These are phyloP conservation scores for Parascotia fuliginaria DNA, from an alignment of 2,888 invertebrate genomes.

Conservation along the genomic window DNA sequence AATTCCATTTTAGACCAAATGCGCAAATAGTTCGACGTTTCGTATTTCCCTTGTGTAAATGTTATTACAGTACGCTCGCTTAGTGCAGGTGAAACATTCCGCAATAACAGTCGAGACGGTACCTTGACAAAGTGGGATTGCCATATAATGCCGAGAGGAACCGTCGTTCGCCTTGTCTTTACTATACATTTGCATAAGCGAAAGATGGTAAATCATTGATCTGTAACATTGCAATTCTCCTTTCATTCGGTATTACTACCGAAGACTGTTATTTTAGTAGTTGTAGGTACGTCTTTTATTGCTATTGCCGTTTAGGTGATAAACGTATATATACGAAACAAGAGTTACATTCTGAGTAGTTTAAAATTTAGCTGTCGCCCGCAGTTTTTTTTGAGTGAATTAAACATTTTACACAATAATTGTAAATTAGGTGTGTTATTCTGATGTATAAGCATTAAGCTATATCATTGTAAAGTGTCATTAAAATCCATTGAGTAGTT, in stretches of 20 bases:
- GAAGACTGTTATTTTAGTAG: too few species aligned
- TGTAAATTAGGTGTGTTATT: too few species aligned
- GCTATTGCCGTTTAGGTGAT: too few species aligned
- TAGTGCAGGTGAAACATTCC: conserved; percentile 75
- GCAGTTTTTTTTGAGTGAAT: too few species aligned
- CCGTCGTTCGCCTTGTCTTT: conserved; percentile 36
- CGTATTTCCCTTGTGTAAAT: conserved; percentile 84
- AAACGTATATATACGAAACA: too few species aligned
- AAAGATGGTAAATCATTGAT: conserved; percentile 40
- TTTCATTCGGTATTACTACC: neutral
- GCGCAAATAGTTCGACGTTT: conserved; percentile 83
- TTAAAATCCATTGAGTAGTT: too few species aligned
- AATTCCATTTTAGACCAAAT: conserved; percentile 80
- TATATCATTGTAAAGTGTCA: too few species aligned
- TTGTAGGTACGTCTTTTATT: too few species aligned
- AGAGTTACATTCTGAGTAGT: too few species aligned
- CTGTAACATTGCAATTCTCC: conserved; percentile 20
- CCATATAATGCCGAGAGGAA: conserved; percentile 52
- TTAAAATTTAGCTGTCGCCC: too few species aligned
- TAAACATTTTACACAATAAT: too few species aligned
- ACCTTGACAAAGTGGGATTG: conserved; percentile 60
- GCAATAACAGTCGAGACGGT: conserved; percentile 65
- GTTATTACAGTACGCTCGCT: conserved; percentile 73
- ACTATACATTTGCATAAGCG: conserved; percentile 43
- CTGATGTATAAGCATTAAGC: too few species aligned